Percentiles rank a stretch among this genome's conserved stretches.
phyloP scores from a whole-genome alignment of 2,797 vertebrate species.

The Danio kyathit region DNA sequence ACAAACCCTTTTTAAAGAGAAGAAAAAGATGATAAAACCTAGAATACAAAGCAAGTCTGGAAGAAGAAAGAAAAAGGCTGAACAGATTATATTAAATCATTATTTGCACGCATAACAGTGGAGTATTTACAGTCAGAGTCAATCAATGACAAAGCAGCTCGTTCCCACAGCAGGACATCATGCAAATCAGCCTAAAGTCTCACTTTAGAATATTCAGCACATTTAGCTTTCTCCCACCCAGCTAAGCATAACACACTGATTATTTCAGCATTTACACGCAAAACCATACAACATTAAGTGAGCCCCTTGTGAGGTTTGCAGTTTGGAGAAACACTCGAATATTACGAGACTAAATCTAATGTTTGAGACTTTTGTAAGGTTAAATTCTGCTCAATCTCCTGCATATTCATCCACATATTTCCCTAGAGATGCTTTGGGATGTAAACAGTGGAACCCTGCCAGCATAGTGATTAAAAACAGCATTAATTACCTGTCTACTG shows the following conservation, averaged over 20 bases:
- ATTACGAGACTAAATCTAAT: constrained; percentile 47
- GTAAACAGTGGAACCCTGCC: constrained; percentile 30
- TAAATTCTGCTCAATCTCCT: neutral
- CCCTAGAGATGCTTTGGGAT: constrained; percentile 34
- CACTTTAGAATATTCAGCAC: constrained; percentile 30
- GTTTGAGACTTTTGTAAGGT: constrained; percentile 11
- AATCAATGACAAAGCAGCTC: constrained; percentile 44
- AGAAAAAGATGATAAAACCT: neutral
- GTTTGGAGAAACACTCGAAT: constrained; percentile 41
- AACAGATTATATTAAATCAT: neutral
- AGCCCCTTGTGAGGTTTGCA: constrained; percentile 45
- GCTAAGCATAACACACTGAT: constrained; percentile 36
- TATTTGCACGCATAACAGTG: constrained; percentile 57
- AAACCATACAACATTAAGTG: constrained; percentile 48
- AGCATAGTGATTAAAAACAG: constrained; percentile 55
- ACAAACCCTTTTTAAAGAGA: neutral
- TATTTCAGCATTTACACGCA: constrained; percentile 41
- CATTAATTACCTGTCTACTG: constrained; percentile 51
- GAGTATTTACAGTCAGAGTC: constrained; percentile 67
- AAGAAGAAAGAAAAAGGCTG: too few species aligned
- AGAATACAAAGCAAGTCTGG: neutral
- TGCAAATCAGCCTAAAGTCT: constrained; percentile 41
- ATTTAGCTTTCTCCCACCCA: constrained; percentile 38
- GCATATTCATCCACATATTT: constrained; percentile 11
- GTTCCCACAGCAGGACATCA: constrained; percentile 43